Evolutionary conservation across 2,797 vertebrate species (phyloP), one percentile per base, ranked within the genome.

Genomic region (Rhinella marina): DNA sequence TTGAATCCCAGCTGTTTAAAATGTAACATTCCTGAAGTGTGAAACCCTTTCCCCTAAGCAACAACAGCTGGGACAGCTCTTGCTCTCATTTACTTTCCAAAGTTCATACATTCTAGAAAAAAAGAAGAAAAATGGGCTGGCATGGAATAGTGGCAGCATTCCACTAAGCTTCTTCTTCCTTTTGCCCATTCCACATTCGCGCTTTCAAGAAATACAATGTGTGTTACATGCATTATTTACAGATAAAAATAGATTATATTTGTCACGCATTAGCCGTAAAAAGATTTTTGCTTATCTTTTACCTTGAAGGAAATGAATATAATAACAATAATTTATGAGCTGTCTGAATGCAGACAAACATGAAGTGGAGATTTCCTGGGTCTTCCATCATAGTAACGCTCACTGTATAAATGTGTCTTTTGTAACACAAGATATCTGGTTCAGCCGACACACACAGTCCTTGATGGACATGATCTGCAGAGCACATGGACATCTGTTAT

Each of bases 11-110:
- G 85, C 84, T 86, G 84, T 83, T 86, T 89, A 89, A 89, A 89
- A 89, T 83, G 85, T 86, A 89, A 83, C 88, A 89, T 86, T 89
- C 88, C 85, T 86, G 19, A 83, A 86, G 88, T 86, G 88, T 89
- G 84, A 89, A 89, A 79, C 27, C 61, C 76, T 76, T 86, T 86
- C 81, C 80, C 81, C 80, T 86, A 83, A 86, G 88, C 75, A 89
- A 89, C 80, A 86, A 86, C 88, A 89, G 88, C 88, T 89, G 88
- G 88, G 82, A 79, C 62, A 83, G 80, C 80, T 89, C 85, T 64
- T 80, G 64, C 80, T 70, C 52, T 83, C 87, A 82, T 89, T 89
- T 89, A 86, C 73, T 79, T 86, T 76, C 81, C 62, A 82, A 82
- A 89, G 81, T 89, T 89, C 73, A 89, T 77, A 82, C 73, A 79